phyloP scores from a whole-genome alignment of 2,888 invertebrate genomes.

The Girardia tigrina region DNA sequence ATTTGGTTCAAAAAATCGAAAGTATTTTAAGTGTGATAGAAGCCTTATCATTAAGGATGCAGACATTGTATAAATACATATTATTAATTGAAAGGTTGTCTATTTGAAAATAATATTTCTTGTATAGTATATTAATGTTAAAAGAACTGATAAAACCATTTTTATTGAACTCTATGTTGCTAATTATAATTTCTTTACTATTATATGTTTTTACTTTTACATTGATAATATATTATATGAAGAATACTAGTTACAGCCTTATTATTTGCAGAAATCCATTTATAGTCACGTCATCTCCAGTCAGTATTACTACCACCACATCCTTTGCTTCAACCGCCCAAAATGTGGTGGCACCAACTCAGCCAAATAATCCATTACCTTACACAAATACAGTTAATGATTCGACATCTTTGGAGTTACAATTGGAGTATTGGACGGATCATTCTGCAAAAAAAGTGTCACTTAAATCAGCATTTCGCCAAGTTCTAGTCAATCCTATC shows the following conservation, averaged over 20 bases:
- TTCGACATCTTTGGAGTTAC: background rate
- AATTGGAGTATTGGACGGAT: slow-evolving; percentile 9
- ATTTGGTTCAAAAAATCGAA: too few species aligned
- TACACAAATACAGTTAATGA: background rate
- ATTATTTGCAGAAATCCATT: background rate
- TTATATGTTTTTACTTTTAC: too few species aligned
- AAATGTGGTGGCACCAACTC: background rate
- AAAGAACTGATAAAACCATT: too few species aligned
- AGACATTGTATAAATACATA: too few species aligned
- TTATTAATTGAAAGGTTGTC: too few species aligned
- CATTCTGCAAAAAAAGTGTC: slow-evolving; percentile 3
- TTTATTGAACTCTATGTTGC: too few species aligned
- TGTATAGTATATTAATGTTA: too few species aligned
- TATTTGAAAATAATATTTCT: too few species aligned
- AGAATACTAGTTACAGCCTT: too few species aligned
- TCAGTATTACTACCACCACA: slow-evolving; percentile 19
- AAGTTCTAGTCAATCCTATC: slow-evolving; percentile 8
- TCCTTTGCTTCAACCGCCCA: background rate
- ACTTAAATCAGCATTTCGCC: background rate
- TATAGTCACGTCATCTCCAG: background rate
- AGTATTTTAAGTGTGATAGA: too few species aligned
- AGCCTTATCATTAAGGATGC: too few species aligned
- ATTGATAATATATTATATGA: too few species aligned
- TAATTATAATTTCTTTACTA: background rate
- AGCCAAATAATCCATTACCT: slow-evolving; percentile 6